Conservation (phyloP, 1,140 invertebrate species). For the Eufriesea mexicana region DNA sequence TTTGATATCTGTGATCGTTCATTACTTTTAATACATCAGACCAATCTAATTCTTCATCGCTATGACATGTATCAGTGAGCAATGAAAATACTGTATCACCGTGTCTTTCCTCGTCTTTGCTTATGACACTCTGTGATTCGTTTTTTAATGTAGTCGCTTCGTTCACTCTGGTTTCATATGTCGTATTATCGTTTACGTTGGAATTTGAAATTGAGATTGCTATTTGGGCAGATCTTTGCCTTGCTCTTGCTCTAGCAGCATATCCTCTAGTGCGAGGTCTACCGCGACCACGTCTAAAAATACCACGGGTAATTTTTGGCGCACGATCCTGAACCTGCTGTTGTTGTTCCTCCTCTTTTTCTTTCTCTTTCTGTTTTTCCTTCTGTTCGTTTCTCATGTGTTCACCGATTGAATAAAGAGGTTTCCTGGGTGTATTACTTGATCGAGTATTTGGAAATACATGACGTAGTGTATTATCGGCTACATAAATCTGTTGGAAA, state of each 20-base stretch:
- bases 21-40: slow-evolving; percentile 50
- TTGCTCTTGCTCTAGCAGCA: slow-evolving; percentile 14
- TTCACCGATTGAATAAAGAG: slow-evolving; percentile 30
- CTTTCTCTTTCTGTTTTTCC: slow-evolving; percentile 7
- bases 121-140: not conserved
- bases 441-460: slow-evolving; percentile 44
- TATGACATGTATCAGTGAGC: slow-evolving; percentile 44
- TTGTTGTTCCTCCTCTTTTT: not conserved
- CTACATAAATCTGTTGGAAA: slow-evolving; percentile 60
- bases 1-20: slow-evolving; percentile 1
- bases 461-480: slow-evolving; percentile 52
- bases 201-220: not conserved
- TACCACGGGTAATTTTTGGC: slow-evolving; percentile 13
- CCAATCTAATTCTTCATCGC: slow-evolving; percentile 54
- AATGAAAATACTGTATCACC: slow-evolving; percentile 49
- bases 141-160: not conserved
- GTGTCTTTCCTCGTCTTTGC: not conserved
- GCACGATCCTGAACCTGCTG: not conserved
- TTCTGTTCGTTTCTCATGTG: slow-evolving; percentile 43
- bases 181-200: not conserved
- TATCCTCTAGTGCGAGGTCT: slow-evolving; percentile 30
- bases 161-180: too few relatives aligned
- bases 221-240: not conserved
- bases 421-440: slow-evolving; percentile 5
- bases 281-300: slow-evolving; percentile 36